Conservation (phyloP, 2,113 vertebrate species). For the Urocynchramus pylzowi region DNA sequence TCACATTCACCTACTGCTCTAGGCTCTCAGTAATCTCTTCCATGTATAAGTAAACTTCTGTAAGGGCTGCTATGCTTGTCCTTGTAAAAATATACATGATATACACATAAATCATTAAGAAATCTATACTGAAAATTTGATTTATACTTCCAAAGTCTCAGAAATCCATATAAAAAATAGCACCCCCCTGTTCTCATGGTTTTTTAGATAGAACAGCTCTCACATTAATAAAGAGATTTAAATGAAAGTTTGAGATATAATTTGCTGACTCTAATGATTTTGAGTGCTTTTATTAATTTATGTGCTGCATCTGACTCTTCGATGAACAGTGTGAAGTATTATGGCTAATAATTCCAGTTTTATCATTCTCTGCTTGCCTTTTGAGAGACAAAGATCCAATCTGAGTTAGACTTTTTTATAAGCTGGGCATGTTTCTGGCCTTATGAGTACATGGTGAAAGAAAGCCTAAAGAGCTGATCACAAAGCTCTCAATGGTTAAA, state of each 20-base stretch:
- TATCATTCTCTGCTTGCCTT: not conserved
- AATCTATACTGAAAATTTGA: not conserved
- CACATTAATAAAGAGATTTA: not conserved
- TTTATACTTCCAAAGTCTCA: not conserved
- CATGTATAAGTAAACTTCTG: not conserved
- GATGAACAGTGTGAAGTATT: not conserved
- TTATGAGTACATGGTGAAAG: not conserved
- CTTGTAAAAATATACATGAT: not conserved
- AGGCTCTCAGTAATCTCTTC: not conserved
- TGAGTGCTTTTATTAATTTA: not conserved
- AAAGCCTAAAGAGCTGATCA: not conserved
- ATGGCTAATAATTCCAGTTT: not conserved
- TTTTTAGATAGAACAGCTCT: not conserved
- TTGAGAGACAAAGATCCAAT: not conserved
- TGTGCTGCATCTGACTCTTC: not conserved
- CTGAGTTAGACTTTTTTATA: not conserved
- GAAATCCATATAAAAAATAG: not conserved
- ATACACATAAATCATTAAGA: not conserved
- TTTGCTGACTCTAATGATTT: not conserved
- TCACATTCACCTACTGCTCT: not conserved
- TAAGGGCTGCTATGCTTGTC: not conserved
- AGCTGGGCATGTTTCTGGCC: not conserved
- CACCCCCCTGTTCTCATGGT: not conserved
- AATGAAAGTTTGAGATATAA: not conserved
- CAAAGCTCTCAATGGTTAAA: not conserved